These are phyloP conservation scores for Scaptomyza hsui DNA, from an alignment of 1,140 invertebrate genomes.

Conservation along the genomic window DNA sequence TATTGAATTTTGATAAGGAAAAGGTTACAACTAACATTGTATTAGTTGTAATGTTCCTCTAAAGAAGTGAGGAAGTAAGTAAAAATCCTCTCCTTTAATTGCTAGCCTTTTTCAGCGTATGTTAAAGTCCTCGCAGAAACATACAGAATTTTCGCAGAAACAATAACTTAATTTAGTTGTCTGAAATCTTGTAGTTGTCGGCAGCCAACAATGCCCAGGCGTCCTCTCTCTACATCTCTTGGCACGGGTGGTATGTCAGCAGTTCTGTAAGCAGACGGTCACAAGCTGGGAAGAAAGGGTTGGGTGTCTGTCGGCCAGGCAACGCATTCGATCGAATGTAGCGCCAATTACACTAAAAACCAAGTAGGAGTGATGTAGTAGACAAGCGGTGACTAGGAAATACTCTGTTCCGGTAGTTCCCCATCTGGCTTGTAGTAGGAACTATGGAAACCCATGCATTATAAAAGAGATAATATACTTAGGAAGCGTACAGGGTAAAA, in stretches of 20 bases:
- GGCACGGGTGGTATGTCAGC: constrained; percentile 70
- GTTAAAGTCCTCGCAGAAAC: not conserved
- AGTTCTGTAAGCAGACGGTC: constrained; percentile 45
- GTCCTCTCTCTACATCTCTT: constrained; percentile 24
- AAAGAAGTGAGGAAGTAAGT: too few relatives aligned
- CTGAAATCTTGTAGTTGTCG: constrained; percentile 74
- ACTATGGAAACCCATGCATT: too few relatives aligned
- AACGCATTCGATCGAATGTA: constrained; percentile 57
- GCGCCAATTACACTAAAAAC: constrained; percentile 72
- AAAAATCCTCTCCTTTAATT: too few relatives aligned
- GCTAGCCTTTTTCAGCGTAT: constrained; percentile 37
- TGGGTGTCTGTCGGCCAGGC: not conserved
- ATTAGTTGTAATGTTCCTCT: too few relatives aligned
- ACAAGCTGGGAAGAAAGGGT: constrained; percentile 1
- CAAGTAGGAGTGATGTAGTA: not conserved
- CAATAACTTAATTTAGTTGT: constrained; percentile 82
- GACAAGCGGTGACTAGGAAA: not conserved
- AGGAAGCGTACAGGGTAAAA: too few relatives aligned
- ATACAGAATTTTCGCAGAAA: constrained; percentile 20
- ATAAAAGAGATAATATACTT: too few relatives aligned
- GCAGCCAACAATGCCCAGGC: constrained; percentile 38
- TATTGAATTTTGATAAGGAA: not conserved
- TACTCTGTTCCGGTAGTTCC: not conserved
- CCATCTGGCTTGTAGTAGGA: too few relatives aligned
- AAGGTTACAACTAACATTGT: not conserved